These are phyloP conservation scores for Stictonetta naevosa DNA, from an alignment of 2,113 vertebrate species.

Conservation along the genomic window DNA sequence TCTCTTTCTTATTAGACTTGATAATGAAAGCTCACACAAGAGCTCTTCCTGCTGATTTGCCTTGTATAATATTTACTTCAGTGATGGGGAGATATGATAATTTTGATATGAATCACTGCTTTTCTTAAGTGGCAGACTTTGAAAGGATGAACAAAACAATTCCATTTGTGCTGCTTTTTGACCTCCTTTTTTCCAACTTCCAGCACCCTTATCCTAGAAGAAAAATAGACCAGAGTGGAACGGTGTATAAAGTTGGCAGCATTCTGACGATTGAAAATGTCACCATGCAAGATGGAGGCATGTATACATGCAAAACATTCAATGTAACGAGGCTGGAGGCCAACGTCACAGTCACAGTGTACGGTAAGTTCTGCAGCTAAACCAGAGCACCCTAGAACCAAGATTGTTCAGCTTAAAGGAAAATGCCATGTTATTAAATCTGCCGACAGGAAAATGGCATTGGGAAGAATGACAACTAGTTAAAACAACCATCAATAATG, in stretches of 20 bases:
- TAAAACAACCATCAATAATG: neutral
- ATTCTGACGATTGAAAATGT: conserved; percentile 77
- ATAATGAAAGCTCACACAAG: neutral
- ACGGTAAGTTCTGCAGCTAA: conserved; percentile 74
- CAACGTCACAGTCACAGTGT: conserved; percentile 73
- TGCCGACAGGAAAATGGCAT: neutral
- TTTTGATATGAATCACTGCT: neutral
- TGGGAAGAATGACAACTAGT: neutral
- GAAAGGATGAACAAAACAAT: neutral
- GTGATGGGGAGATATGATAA: neutral
- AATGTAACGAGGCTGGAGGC: conserved; percentile 38
- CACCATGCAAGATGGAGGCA: conserved; percentile 80
- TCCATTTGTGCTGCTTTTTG: neutral
- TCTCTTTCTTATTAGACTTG: neutral
- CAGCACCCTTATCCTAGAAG: conserved; percentile 37
- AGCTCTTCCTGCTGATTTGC: neutral
- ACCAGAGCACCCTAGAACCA: neutral
- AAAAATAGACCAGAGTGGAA: neutral
- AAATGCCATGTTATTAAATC: neutral
- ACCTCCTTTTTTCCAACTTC: neutral
- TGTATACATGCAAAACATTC: conserved; percentile 78
- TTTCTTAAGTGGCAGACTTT: neutral
- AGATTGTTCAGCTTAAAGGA: neutral
- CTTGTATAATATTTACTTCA: neutral
- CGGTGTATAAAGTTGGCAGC: conserved; percentile 12